Conservation (phyloP, 1,140 invertebrate species). For the Leguminivora glycinivorella region DNA sequence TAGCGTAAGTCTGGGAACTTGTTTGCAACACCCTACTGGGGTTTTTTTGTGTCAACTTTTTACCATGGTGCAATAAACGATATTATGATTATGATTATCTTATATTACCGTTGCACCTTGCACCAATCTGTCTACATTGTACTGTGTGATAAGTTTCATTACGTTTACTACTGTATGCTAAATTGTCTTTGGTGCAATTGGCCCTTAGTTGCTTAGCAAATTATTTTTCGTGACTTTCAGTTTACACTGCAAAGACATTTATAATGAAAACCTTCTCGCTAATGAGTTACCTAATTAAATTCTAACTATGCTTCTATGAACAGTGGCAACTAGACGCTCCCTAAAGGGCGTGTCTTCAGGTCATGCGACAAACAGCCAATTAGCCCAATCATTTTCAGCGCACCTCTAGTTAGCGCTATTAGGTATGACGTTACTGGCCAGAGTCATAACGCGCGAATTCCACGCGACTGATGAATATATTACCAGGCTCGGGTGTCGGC, state of each 20-base stretch:
- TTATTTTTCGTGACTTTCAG: background rate
- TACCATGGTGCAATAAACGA: too few relatives aligned
- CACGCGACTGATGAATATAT: constrained; percentile 17
- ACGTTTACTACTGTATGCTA: too few relatives aligned
- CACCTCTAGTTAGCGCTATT: constrained; percentile 25
- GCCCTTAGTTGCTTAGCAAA: too few relatives aligned
- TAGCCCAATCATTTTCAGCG: constrained; percentile 23
- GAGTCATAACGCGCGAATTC: constrained; percentile 1
- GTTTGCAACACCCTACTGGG: too few relatives aligned
- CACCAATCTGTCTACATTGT: too few relatives aligned
- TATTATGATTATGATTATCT: too few relatives aligned
- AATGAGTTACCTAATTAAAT: background rate
- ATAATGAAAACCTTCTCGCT: background rate
- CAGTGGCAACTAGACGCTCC: constrained; percentile 1
- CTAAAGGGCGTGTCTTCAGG: constrained; percentile 11
- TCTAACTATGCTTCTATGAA: background rate
- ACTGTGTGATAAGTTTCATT: too few relatives aligned
- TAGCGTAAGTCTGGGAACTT: too few relatives aligned
- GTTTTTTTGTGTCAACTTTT: too few relatives aligned
- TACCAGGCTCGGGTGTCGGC: background rate
- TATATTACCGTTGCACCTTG: too few relatives aligned
- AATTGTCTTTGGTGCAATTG: too few relatives aligned
- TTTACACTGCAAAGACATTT: background rate
- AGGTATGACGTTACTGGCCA: constrained; percentile 17
- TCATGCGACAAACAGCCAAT: constrained; percentile 26